Base-by-base conservation (phyloP, 2,888 invertebrate species). In the Ennomos quercinarius region DNA sequence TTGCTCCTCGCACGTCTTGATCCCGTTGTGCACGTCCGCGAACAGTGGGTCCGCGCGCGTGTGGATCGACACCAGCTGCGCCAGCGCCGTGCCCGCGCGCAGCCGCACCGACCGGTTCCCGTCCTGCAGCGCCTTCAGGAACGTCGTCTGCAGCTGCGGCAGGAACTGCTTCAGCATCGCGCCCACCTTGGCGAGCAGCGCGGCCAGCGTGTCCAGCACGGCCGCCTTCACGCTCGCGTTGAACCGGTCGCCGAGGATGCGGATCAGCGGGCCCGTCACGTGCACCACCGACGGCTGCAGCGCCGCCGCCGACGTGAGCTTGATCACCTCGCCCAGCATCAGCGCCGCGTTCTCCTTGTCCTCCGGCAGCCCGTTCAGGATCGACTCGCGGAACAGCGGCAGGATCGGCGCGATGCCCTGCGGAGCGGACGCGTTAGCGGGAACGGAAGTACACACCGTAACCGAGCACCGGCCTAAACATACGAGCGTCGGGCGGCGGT, bases 71-170 rank as follows among this genome's bases (percentile, higher is more conserved):
- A 98, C 97, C 10, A 99, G 93, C 83, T 97, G 95, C 66, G 98
- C 95, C 27, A 99, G 93, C 51, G 99, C 99, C 49, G 94, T 93
- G 0, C 97, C 98, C 9, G 99, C 98, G 91, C 97, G 97, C 70
- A 99, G 94, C 62, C 99, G 94, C 12, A 99, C 99, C 66, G 95
- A 93, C 57, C 98, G 94, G 85, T 96, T 96, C 34, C 96, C 95
- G 87, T 99, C 99, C 82, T 97, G 96, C 55, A 99, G 93, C 4
- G 99, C 97, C 91, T 99, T 99, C 52, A 99, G 94, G 92, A 99
- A 99, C 12, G 99, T 99, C 1, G 99, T 99, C 93, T 99, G 99
- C 40, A 99, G 94, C 90, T 99, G 99, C 1, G 99, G 99, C 76
- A 99, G 94, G 93, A 99, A 99, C 84, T 99, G 99, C 87, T 99